Evolutionary conservation across 2,888 invertebrate species (phyloP).

Genomic region (Tenthredo distinguenda): DNA sequence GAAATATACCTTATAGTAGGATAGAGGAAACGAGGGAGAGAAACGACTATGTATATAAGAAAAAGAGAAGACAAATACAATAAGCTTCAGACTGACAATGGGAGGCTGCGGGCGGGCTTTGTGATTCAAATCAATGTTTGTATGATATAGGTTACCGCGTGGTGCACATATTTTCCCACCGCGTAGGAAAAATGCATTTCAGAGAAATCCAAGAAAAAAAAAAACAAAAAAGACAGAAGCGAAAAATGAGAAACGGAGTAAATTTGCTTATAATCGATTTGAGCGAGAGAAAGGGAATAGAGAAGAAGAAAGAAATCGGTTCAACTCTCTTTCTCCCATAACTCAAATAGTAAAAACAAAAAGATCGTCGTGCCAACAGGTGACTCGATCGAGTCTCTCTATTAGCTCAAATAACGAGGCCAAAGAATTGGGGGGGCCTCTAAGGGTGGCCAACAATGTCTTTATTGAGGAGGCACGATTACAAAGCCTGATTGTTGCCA

Average conservation of each 20-base stretch:
- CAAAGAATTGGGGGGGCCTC: slow-evolving; percentile 59
- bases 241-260: slow-evolving; percentile 16
- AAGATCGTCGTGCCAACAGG: slow-evolving; percentile 71
- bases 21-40: slow-evolving; percentile 48
- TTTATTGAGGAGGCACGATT: slow-evolving; percentile 71
- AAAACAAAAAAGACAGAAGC: slow-evolving; percentile 40
- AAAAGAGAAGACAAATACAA: slow-evolving; percentile 64
- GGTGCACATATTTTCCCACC: background rate
- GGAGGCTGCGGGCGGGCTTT: slow-evolving; percentile 74
- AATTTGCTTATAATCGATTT: background rate
- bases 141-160: slow-evolving; percentile 54
- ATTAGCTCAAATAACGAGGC: slow-evolving; percentile 69
- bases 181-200: background rate
- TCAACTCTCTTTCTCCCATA: background rate
- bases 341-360: slow-evolving; percentile 23
- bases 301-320: slow-evolving; percentile 36
- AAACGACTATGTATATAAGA: slow-evolving; percentile 38
- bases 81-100: slow-evolving; percentile 72
- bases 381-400: slow-evolving; percentile 69
- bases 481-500: slow-evolving; percentile 70
- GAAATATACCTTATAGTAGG: slow-evolving; percentile 44
- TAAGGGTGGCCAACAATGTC: slow-evolving; percentile 70
- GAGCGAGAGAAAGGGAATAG: background rate
- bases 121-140: slow-evolving; percentile 77
- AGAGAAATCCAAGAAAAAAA: slow-evolving; percentile 14